Base-by-base conservation (phyloP, 2,797 vertebrate genomes). In the Xiphophorus birchmanni region DNA sequence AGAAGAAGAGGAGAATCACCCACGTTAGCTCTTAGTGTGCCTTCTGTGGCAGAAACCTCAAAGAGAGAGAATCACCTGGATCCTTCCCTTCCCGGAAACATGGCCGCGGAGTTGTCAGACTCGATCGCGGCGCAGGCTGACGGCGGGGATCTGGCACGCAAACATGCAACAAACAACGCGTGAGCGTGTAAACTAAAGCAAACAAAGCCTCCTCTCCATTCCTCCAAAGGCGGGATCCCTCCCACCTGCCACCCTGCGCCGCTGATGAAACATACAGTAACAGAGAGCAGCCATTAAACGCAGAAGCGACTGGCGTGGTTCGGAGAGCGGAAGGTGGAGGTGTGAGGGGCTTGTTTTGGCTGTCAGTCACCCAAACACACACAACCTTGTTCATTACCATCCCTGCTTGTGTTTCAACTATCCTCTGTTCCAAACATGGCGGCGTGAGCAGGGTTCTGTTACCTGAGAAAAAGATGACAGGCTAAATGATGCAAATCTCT, bases 231-330 rank as follows among this genome's bases (percentile, higher is more conserved):
- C 91, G 52, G 92, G 90, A 93, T 91, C 89, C 92, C 92, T 94
- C 93, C 94, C 93, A 93, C 93, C 94, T 94, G 93, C 93, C 92
- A 93, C 90, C 90, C 88, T 78, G 84, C 86, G 86, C 91, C 78
- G 85, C 94, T 95, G 95, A 96, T 95, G 95, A 96, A 96, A 96
- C 94, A 94, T 90, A 90, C 90, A 92, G 94, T 93, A 95, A 95
- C 92, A 91, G 86, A 89, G 91, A 92, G 84, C 90, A 94, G 88
- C 94, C 90, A 93, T 92, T 90, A 93, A 94, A 93, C 80, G 84
- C 84, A 89, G 90, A 88, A 90, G 32, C 81, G 67, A 86, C 74
- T 89, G 88, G 88, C 88, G 90, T 89, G 87, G 80, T 91, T 86
- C 79, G 87, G 78, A 86, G 54, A 45, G 37, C 23, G 52, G 69